phyloP scores from a whole-genome alignment of 2,113 vertebrate species.

The Chamaea fasciata region DNA sequence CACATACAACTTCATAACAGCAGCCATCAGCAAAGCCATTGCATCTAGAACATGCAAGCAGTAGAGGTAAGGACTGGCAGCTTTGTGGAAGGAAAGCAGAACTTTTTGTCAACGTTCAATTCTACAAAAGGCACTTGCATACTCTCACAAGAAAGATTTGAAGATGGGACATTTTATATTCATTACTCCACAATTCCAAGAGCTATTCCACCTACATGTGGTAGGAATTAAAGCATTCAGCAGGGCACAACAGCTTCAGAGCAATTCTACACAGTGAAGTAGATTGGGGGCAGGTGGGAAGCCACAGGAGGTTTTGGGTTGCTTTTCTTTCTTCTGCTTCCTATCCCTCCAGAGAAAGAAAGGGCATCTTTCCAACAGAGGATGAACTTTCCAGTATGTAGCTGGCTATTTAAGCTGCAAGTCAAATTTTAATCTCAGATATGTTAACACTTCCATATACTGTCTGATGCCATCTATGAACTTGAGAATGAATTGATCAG shows the following conservation, averaged over 20 bases:
- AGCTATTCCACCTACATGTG: not conserved
- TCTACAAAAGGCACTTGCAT: not conserved
- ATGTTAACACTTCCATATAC: not conserved
- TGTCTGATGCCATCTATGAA: not conserved
- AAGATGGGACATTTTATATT: not conserved
- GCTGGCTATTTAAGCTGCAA: not conserved
- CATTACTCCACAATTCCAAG: not conserved
- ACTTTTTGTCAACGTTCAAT: not conserved
- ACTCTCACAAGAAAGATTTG: not conserved
- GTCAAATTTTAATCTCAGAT: not conserved
- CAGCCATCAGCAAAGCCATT: constrained; percentile 27
- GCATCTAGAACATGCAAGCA: constrained; percentile 18
- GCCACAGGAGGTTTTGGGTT: not conserved
- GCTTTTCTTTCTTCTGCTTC: not conserved
- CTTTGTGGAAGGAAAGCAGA: constrained; percentile 7
- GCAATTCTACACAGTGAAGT: not conserved
- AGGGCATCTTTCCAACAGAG: not conserved
- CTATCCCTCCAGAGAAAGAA: not conserved
- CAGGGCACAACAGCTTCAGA: not conserved
- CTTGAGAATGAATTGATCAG: constrained; percentile 1
- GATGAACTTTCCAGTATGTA: not conserved
- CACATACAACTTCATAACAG: not conserved
- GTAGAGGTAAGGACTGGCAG: not conserved
- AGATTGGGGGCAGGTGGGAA: fast-evolving
- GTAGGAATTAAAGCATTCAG: not conserved